Conservation (phyloP, 2,113 vertebrate genomes). For the Jacana jacana region DNA sequence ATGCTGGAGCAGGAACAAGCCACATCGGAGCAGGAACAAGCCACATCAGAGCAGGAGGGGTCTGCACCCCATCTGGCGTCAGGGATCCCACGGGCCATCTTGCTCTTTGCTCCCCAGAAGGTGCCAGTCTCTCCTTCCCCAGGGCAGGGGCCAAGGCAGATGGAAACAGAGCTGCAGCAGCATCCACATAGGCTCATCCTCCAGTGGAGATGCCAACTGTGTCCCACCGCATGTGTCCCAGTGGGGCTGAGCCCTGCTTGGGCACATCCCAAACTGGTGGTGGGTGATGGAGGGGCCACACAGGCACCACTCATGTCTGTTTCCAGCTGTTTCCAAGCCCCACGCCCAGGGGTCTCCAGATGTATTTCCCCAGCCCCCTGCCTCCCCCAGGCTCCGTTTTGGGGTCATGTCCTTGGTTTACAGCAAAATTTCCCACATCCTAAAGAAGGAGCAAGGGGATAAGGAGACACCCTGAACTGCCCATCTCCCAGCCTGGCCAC, state of each 20-base stretch:
- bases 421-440: not conserved
- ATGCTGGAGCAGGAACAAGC: not conserved
- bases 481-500: not conserved
- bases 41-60: not conserved
- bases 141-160: not conserved
- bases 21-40: not conserved
- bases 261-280: not conserved
- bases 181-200: rapidly evolving
- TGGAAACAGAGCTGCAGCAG: not conserved
- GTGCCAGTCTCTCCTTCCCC: not conserved
- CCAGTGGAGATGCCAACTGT: not conserved
- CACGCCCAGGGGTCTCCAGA: not conserved
- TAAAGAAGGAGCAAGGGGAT: not conserved
- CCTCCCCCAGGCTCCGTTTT: not conserved
- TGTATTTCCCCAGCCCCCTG: not conserved
- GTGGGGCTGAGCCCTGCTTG: not conserved
- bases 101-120: not conserved
- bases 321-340: not conserved
- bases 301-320: rapidly evolving
- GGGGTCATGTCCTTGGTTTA: not conserved
- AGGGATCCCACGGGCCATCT: not conserved
- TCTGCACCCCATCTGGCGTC: too few species aligned
- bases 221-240: rapidly evolving
- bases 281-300: not conserved
- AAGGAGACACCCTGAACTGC: not conserved